Evolutionary conservation across 2,888 invertebrate genomes (phyloP), one percentile per base, ranked within the genome.

Genomic region (Cataglyphis albicans): DNA sequence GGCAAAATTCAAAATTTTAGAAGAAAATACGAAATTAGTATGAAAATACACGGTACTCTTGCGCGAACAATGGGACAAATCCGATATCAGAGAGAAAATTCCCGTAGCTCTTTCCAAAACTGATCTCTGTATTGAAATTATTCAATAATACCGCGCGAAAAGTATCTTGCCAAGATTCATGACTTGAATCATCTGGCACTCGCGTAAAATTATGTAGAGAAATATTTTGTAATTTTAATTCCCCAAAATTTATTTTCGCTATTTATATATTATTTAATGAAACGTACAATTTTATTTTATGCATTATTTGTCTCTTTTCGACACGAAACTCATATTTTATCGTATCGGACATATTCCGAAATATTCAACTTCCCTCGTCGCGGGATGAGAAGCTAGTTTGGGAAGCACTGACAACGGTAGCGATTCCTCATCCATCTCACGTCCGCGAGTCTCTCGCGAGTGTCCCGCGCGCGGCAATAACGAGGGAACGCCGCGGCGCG

Each of bases 401-500:
- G 78, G 78, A 70, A 44, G 57, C 68, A 59, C 59, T 80, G 76
- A 65, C 74, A 57, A 25, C 48, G 6, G 25, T 68, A 68, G 59
- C 78, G 44, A 80, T 80, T 80, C 4, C 78, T 80, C 78, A 80
- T 80, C 59, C 78, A 80, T 68, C 78, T 80, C 78, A 80, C 78
- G 78, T 80, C 21, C 68, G 41, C 41, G 78, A 70, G 68, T 80
- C 61, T 80, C 78, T 70, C 78, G 57, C 76, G 52, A 15, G 7
- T 3, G 35, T 35, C 12, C 73, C 72, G 57, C 48, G 32, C 63
- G 68, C 61, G 18, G 68, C 73, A 88, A 87, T 87, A 87, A 88
- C 89, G 84, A 83, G 61, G 29, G 61, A 63, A 67, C 61, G 57
- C 64, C 74, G 74, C 78, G 38, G 78, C 83, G 86, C 84, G 86